Base-by-base conservation (phyloP, 1,140 invertebrate species). In the Drosophila equinoxialis region DNA sequence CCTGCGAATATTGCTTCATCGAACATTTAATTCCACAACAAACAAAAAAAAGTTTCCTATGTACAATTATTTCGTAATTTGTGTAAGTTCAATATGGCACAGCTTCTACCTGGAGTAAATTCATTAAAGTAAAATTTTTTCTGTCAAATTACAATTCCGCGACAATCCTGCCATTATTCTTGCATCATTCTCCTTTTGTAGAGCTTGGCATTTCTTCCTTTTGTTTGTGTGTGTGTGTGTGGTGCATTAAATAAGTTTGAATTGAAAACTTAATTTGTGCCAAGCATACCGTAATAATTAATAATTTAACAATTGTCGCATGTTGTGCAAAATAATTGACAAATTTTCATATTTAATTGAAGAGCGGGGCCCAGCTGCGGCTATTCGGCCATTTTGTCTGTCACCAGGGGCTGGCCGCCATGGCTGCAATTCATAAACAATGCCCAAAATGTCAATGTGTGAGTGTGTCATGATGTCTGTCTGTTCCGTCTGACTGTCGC, bases 281-380 rank as follows among this genome's bases (percentile, higher is more conserved):
- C 62, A 71, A 76, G 35, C 39, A 54, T 66, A 78, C 51, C 63
- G 59, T 64, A 82, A 83, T 79, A 89, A 87, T 89, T 87, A 89
- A 81, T 84, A 89, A 87, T 87, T 87, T 83, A 87, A 87, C 84
- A 87, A 89, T 78, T 72, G 84, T 87, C 84, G 84, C 84, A 89
- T 87, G 84, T 89, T 89, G 80, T 77, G 80, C 84, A 89, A 89
- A 89, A 89, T 89, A 89, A 89, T 89, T 89, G 84, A 89, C 84
- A 89, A 89, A 89, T 89, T 89, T 89, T 89, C 84, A 89, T 89
- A 89, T 89, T 89, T 89, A 89, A 89, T 89, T 89, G 85, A 89
- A 73, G 80, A 86, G 79, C 65, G 79, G 45, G 76, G 73, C 77
- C 68, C 83, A 87, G 83, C 83, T 87, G 83, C 70, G 67, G 60